A percentile compares a stretch with the other conserved stretches of the same genome.
These are phyloP conservation scores for Chloropsis cyanopogon DNA, from an alignment of 2,113 vertebrate genomes.

Conservation along the genomic window DNA sequence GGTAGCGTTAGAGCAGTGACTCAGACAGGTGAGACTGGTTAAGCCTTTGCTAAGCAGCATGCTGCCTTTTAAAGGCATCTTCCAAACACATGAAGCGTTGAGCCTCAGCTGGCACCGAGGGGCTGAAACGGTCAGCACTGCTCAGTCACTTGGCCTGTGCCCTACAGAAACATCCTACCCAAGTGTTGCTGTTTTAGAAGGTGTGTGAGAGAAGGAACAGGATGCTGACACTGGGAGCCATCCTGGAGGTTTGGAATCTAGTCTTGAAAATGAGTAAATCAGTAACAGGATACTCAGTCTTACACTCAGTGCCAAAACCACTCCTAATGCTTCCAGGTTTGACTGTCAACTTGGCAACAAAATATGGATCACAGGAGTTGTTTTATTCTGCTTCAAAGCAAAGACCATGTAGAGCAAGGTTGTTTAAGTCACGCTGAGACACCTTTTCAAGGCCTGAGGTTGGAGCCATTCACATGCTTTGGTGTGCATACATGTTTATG, in stretches of 20 bases:
- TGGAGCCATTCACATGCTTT: background rate
- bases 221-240: background rate
- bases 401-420: background rate
- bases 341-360: background rate
- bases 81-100: accelerated
- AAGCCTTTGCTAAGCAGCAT: background rate
- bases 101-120: background rate
- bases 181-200: accelerated
- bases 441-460: background rate
- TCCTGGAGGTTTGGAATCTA: background rate
- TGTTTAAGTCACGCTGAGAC: background rate
- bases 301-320: accelerated
- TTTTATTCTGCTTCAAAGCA: background rate
- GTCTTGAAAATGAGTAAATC: background rate
- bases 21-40: background rate
- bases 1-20: background rate
- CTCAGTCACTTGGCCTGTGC: background rate
- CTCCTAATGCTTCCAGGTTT: background rate
- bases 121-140: background rate
- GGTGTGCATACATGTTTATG: background rate
- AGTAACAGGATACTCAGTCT: background rate
- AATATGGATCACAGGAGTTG: background rate
- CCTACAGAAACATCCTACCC: background rate
- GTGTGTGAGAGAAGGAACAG: background rate
- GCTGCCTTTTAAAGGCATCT: background rate